Conservation (phyloP, 2,888 invertebrate genomes). For the Caprella mutica region DNA sequence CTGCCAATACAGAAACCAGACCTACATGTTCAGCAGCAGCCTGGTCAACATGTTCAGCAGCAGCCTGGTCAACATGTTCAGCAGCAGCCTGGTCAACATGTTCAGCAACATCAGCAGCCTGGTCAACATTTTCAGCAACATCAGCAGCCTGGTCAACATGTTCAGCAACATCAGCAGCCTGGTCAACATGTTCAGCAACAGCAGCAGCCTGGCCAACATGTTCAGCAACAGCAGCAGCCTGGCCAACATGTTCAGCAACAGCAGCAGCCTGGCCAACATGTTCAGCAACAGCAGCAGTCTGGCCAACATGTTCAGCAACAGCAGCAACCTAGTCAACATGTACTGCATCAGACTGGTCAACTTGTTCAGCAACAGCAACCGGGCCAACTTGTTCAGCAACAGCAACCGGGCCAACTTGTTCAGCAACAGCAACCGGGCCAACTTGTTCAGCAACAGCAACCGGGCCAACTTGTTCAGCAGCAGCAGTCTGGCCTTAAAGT, state of each 20-base stretch:
- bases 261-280: too few species aligned
- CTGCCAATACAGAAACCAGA: slow-evolving; percentile 16
- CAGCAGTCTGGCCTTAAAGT: neutral
- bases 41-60: neutral
- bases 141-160: slow-evolving; percentile 13
- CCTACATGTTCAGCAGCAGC: slow-evolving; percentile 13
- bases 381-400: neutral
- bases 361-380: neutral
- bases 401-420: neutral
- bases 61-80: slow-evolving; percentile 4
- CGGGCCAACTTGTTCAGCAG: neutral
- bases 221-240: neutral
- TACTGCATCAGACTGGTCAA: neutral
- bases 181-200: neutral
- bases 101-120: neutral
- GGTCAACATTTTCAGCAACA: slow-evolving; percentile 6
- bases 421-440: too few species aligned
- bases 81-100: slow-evolving; percentile 1
- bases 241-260: neutral
- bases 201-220: neutral
- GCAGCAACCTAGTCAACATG: neutral
- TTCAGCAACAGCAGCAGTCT: neutral
- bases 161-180: slow-evolving; percentile 39
- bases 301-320: neutral
- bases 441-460: neutral